Evolutionary conservation across 2,797 vertebrate species (phyloP).

Genomic region (Phalanger gymnotis): DNA sequence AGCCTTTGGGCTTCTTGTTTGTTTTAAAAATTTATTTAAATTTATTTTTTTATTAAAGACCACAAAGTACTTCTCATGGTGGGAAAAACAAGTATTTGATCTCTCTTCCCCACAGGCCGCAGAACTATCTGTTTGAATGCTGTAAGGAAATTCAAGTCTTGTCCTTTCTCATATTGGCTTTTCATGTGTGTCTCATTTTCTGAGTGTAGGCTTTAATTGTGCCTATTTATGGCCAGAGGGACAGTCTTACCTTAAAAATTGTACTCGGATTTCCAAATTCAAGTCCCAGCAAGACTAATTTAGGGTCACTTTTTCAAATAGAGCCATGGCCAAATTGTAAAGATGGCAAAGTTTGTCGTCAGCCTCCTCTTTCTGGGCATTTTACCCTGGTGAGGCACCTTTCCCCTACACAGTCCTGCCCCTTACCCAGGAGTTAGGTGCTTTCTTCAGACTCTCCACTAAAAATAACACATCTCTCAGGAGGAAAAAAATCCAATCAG

Average conservation of each 20-base stretch:
- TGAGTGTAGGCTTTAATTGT: not conserved
- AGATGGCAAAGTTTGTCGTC: not conserved
- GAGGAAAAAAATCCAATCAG: conserved; percentile 30
- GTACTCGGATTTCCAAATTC: not conserved
- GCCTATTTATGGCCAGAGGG: not conserved
- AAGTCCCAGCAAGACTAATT: not conserved
- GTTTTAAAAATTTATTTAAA: not conserved
- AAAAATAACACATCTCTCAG: not conserved
- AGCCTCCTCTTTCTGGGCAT: not conserved
- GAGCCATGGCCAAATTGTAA: not conserved
- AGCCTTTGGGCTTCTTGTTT: conserved; percentile 38
- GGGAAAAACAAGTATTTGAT: conserved; percentile 34
- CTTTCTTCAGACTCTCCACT: conserved; percentile 3
- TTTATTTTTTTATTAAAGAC: not conserved
- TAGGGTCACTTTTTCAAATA: not conserved
- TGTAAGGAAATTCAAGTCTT: not conserved
- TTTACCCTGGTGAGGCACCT: not conserved
- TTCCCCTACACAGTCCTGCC: not conserved
- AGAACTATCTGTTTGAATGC: not conserved
- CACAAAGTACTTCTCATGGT: conserved; percentile 6
- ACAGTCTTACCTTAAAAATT: not conserved
- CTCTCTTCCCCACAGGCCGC: conserved; percentile 39
- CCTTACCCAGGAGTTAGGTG: not conserved
- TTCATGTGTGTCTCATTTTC: not conserved
- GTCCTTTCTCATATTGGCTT: not conserved